Evolutionary conservation across 2,113 vertebrate species (phyloP).

Genomic region (Oryzias woworae): DNA sequence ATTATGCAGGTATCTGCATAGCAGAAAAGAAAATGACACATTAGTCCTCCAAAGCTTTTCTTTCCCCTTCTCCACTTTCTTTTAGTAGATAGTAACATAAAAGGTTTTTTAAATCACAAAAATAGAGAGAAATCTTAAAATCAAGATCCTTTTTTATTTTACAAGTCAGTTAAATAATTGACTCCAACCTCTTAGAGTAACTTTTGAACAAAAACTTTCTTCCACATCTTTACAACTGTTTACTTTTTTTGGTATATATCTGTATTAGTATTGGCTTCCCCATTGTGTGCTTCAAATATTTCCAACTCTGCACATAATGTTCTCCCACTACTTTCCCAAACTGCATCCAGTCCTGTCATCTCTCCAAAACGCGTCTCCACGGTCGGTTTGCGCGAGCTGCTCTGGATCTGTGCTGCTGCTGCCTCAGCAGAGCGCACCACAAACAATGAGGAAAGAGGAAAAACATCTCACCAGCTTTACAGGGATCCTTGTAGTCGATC

Average conservation of each 20-base stretch:
- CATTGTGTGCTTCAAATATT: conserved; percentile 36
- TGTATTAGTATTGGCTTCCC: conserved; percentile 10
- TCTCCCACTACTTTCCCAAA: conserved; percentile 44
- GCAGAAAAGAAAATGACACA: conserved; percentile 21
- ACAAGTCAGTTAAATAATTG: too few species aligned
- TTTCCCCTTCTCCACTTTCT: conserved; percentile 64
- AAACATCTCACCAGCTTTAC: conserved; percentile 77
- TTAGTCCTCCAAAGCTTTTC: conserved; percentile 38
- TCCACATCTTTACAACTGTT: conserved; percentile 4
- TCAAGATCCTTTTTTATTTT: conserved; percentile 8
- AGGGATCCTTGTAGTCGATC: conserved; percentile 82
- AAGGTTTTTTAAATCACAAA: conserved; percentile 12
- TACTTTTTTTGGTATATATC: conserved; percentile 3
- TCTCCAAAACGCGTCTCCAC: conserved; percentile 23
- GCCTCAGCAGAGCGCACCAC: conserved; percentile 29
- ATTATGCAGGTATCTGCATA: conserved; percentile 18
- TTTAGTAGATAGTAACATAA: conserved; percentile 52
- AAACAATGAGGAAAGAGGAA: background rate
- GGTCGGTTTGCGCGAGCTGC: conserved; percentile 24
- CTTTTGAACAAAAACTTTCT: background rate
- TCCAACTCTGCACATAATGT: conserved; percentile 59
- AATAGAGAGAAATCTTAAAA: conserved; percentile 25
- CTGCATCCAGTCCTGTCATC: conserved; percentile 69
- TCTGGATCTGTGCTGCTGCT: conserved; percentile 65
- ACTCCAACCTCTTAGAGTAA: too few species aligned